Evolutionary conservation across 2,113 vertebrate genomes (phyloP), one percentile per base, ranked within the genome.

Genomic region (Anser cygnoides): DNA sequence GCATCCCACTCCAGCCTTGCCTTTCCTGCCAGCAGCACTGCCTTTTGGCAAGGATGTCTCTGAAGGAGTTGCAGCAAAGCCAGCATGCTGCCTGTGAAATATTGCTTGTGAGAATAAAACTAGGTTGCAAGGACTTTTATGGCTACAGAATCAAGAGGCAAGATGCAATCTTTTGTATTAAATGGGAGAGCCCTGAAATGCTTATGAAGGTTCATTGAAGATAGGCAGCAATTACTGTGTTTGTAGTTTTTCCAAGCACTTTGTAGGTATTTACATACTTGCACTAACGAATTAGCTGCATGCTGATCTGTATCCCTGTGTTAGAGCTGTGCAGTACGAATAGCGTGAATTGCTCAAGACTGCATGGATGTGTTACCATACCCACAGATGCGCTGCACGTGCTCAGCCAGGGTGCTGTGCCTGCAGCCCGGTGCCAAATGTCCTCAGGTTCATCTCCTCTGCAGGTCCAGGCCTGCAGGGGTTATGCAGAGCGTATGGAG

Each of bases 251-350:
- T 44, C n/a, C 59, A 58, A 88, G n/a, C 13, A 18, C 20, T 72
- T 44, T 70, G 59, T 21, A 74, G 18, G 25, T 80, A 31, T 49
- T 84, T 50, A 4, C 0, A 14, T 35, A 29, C 10, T 59, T 33
- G 26, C 13, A n/a, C 13, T n/a, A 39, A 46, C 35, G 86, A 58
- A 67, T 76, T 28, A 15, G 29, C 20, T 29, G 33, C 37, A 35
- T 46, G 41, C 26, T 4, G 3, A 25, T 63, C n/a, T 0, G 0
- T 7, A 43, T 29, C 29, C 18, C 37, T 20, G 14, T 73, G 25
- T 50, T 63, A 41, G 31, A 43, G 57, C 21, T 58, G 31, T 29
- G 39, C 29, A 55, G 59, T 31, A 73, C 5, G 23, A 49, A 14
- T 16, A 71, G 71, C 52, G 46, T 78, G 46, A 52, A 73, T 54